phyloP scores from a whole-genome alignment of 2,888 invertebrate genomes.

The Chloroclysta siterata region DNA sequence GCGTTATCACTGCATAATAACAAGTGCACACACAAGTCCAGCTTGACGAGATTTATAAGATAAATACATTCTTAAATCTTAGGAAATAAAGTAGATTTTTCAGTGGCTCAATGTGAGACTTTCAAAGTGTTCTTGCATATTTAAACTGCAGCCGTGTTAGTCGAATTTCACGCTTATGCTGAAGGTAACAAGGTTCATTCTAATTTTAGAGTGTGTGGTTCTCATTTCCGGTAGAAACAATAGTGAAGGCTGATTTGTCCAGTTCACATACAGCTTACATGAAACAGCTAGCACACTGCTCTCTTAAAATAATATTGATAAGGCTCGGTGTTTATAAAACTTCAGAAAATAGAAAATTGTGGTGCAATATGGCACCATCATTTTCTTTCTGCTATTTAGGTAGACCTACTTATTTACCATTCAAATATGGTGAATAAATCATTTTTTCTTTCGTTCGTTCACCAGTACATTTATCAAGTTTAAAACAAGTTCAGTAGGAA shows the following conservation, averaged over 20 bases:
- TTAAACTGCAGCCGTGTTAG: slow-evolving; percentile 16
- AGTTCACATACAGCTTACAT: slow-evolving; percentile 36
- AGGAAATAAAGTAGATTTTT: slow-evolving; percentile 11
- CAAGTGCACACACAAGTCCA: slow-evolving; percentile 3
- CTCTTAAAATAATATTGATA: too few relatives aligned
- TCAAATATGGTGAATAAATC: too few relatives aligned
- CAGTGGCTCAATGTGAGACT: neutral
- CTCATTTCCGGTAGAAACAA: slow-evolving; percentile 51
- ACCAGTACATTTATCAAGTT: too few relatives aligned
- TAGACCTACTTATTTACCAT: too few relatives aligned
- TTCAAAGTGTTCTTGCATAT: slow-evolving; percentile 17
- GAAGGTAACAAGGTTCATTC: slow-evolving; percentile 35
- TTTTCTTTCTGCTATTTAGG: too few relatives aligned
- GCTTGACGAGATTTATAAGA: neutral
- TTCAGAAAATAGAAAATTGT: too few relatives aligned
- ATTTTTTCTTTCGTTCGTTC: too few relatives aligned
- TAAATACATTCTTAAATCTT: neutral
- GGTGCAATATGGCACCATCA: too few relatives aligned
- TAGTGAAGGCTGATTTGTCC: slow-evolving; percentile 51
- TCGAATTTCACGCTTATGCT: slow-evolving; percentile 32
- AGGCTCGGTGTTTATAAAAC: too few relatives aligned
- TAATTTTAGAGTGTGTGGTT: slow-evolving; percentile 31
- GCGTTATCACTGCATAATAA: slow-evolving; percentile 13
- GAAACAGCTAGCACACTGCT: slow-evolving; percentile 10
- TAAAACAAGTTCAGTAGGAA: too few relatives aligned